Evolutionary conservation across 1,140 invertebrate species (phyloP), one percentile per base, ranked within the genome.

Genomic region (Armadillidium nasatum): DNA sequence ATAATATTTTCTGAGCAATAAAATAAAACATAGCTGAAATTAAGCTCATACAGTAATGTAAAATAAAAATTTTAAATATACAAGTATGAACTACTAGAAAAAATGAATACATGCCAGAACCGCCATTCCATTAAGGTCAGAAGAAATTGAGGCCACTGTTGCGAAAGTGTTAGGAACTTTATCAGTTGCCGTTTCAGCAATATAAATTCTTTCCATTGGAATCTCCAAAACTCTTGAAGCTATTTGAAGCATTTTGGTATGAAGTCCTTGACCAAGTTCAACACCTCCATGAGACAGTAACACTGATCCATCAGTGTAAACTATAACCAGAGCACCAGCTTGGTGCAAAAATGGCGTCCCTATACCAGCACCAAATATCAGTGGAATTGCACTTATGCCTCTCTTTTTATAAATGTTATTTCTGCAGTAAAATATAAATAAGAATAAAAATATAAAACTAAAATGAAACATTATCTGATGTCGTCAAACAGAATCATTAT

Each of bases 211-310:
- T 0, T 90, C 88, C 9, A 88, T 83, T 43, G 93, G 88, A 19
- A 96, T 89, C 46, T 88, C 89, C 2, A 98, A 85, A 6, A 88
- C 88, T 79, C 90, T 73, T 71, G 85, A 85, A 0, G 87, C 85
- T 69, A 86, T 60, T 88, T 97, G 94, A 76, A 95, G 91, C 91
- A 96, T 95, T 87, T 97, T 98, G 0, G 94, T 98, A 82, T 97
- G 93, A 0, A 98, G 85, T 0, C 96, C 96, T 86, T 98, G 96
- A 0, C 96, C 96, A 91, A 98, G 97, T 88, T 98, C 96, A 19
- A 91, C 91, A 19, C 95, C 96, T 66, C 93, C 94, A 84, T 97
- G 95, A 44, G 89, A 90, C 15, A 98, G 82, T 3, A 98, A 86
- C 7, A 98, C 93, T 0, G 95, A 95, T 0, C 96, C 96, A 87